Conservation (phyloP, 1,140 invertebrate species). For the Oncopeltus fasciatus region DNA sequence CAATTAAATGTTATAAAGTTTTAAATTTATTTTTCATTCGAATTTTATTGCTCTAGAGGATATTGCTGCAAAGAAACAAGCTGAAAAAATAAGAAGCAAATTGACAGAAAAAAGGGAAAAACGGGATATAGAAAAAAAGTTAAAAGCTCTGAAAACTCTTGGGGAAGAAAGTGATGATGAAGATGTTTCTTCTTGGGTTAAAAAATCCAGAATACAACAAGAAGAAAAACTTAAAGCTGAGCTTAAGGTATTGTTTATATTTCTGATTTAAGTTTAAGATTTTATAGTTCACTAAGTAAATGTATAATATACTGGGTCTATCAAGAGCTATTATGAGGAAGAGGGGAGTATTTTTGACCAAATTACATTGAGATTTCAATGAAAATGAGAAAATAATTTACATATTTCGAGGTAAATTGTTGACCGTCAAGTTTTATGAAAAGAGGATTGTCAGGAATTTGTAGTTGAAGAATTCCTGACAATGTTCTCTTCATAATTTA, state of each 20-base stretch:
- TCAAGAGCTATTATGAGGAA: too few relatives aligned
- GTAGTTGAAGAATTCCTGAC: too few relatives aligned
- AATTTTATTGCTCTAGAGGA: slow-evolving; percentile 20
- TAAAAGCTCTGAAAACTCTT: slow-evolving; percentile 47
- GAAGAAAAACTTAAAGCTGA: slow-evolving; percentile 67
- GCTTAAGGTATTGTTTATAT: slow-evolving; percentile 66
- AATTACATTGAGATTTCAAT: too few relatives aligned
- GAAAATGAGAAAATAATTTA: too few relatives aligned
- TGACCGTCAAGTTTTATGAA: too few relatives aligned
- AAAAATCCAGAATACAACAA: slow-evolving; percentile 58
- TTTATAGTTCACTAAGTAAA: too few relatives aligned
- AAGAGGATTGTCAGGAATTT: too few relatives aligned
- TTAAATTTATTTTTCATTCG: slow-evolving; percentile 13
- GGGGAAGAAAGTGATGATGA: slow-evolving; percentile 54
- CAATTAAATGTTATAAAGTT: neutral
- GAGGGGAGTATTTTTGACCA: too few relatives aligned
- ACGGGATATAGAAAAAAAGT: slow-evolving; percentile 59
- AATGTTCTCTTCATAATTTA: too few relatives aligned
- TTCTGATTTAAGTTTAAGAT: too few relatives aligned
- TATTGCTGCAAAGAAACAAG: slow-evolving; percentile 40
- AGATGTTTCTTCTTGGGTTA: slow-evolving; percentile 63
- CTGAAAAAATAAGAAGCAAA: slow-evolving; percentile 72
- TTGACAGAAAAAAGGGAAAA: slow-evolving; percentile 63
- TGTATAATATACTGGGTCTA: too few relatives aligned
- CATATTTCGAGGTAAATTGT: too few relatives aligned